phyloP scores from a whole-genome alignment of 1,140 invertebrate species.

The Philotrypesis tridentata region DNA sequence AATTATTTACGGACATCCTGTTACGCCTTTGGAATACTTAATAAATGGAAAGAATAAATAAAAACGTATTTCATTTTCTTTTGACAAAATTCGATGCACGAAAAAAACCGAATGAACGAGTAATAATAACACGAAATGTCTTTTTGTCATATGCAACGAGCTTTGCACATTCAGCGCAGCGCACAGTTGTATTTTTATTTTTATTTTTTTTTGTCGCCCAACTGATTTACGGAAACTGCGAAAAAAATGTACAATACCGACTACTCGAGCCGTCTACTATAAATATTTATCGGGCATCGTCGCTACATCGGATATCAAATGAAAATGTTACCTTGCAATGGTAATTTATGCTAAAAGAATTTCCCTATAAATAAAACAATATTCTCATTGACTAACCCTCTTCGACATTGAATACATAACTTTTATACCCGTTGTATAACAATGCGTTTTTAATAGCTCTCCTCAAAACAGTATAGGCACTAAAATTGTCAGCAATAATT shows the following conservation, averaged over 20 bases:
- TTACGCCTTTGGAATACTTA: background rate
- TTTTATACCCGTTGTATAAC: no score
- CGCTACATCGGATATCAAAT: constrained; percentile 7
- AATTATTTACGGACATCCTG: background rate
- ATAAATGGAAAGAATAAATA: no score
- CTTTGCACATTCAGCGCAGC: background rate
- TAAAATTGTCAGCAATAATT: no score
- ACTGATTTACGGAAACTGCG: constrained; percentile 1
- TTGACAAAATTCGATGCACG: background rate
- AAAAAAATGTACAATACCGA: background rate
- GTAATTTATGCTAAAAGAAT: constrained; percentile 27
- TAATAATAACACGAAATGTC: no score
- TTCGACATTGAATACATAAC: no score
- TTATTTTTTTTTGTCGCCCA: background rate
- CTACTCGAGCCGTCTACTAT: background rate
- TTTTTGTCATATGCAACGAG: no score
- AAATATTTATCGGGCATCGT: constrained; percentile 18
- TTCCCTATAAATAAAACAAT: background rate
- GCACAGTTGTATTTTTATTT: no score
- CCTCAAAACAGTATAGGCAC: no score
- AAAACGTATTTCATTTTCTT: no score
- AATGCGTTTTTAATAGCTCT: no score
- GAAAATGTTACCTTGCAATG: constrained; percentile 17
- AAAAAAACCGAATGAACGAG: no score
- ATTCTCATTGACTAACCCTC: background rate